Conservation (phyloP, 2,113 vertebrate species). For the Burhinus bistriatus region DNA sequence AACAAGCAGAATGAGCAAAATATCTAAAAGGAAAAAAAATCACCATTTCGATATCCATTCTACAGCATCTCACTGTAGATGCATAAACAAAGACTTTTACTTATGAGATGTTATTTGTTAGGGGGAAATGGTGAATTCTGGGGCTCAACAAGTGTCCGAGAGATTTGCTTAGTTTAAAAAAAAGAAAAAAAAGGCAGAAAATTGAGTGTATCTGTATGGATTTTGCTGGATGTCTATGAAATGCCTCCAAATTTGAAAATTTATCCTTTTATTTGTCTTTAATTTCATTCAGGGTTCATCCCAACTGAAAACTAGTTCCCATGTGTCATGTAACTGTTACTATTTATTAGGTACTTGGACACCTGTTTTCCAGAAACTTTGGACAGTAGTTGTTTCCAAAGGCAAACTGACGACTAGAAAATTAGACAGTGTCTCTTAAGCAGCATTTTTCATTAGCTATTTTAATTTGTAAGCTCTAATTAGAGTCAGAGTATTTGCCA, state of each 20-base stretch:
- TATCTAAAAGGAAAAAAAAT: slow-evolving; percentile 37
- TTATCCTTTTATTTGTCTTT: neutral
- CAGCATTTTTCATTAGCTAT: neutral
- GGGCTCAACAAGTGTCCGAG: accelerated
- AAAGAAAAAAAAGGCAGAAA: neutral
- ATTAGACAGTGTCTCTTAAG: neutral
- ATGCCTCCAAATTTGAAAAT: neutral
- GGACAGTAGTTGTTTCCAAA: neutral
- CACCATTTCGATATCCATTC: neutral
- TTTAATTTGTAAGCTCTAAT: neutral
- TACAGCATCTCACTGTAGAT: neutral
- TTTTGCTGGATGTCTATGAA: neutral
- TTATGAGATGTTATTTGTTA: neutral
- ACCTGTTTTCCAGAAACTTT: neutral
- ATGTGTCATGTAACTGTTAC: neutral
- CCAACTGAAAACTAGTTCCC: neutral
- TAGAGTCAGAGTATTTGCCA: neutral
- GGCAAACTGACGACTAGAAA: neutral
- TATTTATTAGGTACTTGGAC: neutral
- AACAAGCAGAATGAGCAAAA: slow-evolving; percentile 60
- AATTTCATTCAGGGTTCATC: neutral
- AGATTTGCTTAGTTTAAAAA: neutral
- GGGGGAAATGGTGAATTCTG: neutral
- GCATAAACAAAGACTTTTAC: neutral
- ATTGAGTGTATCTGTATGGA: neutral